Percentiles rank a stretch among this genome's conserved stretches.
Conservation (phyloP, 1,140 invertebrate species). For the Pygmarrhopalites habei region DNA sequence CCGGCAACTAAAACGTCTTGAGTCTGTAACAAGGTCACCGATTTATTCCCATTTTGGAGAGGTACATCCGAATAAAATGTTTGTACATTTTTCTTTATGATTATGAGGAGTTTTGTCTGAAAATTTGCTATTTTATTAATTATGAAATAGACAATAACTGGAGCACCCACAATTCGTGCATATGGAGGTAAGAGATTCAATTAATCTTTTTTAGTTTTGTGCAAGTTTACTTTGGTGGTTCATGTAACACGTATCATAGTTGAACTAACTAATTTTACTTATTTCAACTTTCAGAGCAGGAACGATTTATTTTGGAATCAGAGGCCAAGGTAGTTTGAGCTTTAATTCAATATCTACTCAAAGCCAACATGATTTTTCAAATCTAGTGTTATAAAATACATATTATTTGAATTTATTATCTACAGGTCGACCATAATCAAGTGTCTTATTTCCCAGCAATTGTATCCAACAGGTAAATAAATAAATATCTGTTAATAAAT, state of each 20-base stretch:
- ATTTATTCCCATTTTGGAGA: constrained; percentile 63
- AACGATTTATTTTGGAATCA: constrained; percentile 42
- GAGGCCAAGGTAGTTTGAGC: constrained; percentile 42
- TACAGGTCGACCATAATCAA: constrained; percentile 42
- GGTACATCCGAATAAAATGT: constrained; percentile 11
- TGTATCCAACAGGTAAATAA: constrained; percentile 43
- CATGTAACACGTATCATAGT: too few relatives aligned
- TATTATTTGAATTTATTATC: background rate
- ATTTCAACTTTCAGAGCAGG: too few relatives aligned
- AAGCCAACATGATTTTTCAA: too few relatives aligned
- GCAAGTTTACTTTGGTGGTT: too few relatives aligned
- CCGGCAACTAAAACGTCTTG: constrained; percentile 56
- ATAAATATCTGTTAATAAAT: background rate
- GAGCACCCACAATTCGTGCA: constrained; percentile 41
- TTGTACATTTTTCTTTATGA: too few relatives aligned
- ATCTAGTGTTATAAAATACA: too few relatives aligned
- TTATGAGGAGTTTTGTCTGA: constrained; percentile 6
- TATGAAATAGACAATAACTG: constrained; percentile 42
- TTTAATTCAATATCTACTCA: too few relatives aligned
- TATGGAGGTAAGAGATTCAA: too few relatives aligned
- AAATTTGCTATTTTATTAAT: background rate
- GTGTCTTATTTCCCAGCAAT: constrained; percentile 45
- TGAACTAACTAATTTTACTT: too few relatives aligned
- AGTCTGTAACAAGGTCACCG: constrained; percentile 56
- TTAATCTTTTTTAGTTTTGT: too few relatives aligned